Evolutionary conservation across 2,113 vertebrate genomes (phyloP).

Genomic region (Dinomys branickii): DNA sequence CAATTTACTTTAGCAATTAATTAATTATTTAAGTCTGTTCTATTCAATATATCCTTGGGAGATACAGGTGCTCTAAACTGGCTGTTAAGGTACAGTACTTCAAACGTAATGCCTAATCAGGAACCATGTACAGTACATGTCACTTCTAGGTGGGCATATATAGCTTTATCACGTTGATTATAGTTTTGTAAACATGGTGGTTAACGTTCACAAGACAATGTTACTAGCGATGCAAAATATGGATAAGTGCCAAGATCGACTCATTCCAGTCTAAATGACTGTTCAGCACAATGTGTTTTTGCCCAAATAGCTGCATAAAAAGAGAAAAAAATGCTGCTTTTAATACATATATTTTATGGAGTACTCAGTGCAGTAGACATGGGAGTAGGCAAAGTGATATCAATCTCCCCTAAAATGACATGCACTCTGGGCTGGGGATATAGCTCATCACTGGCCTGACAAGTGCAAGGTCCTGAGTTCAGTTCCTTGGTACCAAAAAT

Average conservation of each 20-base stretch:
- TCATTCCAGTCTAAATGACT: not conserved
- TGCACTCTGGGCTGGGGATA: not conserved
- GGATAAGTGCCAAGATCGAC: not conserved
- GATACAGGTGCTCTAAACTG: not conserved
- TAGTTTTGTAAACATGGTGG: not conserved
- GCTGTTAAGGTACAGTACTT: not conserved
- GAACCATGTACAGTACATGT: not conserved
- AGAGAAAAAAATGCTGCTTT: not conserved
- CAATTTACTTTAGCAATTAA: constrained; percentile 7
- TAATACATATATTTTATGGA: not conserved
- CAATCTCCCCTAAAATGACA: not conserved
- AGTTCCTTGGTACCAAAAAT: too few relatives aligned
- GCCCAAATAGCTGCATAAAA: not conserved
- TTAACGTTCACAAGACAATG: not conserved
- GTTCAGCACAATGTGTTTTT: not conserved
- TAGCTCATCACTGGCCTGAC: too few relatives aligned
- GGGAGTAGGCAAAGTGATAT: not conserved
- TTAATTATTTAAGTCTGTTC: constrained; percentile 42
- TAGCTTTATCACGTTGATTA: not conserved
- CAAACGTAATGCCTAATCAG: not conserved
- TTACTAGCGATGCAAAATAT: not conserved
- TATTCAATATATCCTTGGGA: constrained; percentile 1
- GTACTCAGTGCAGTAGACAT: not conserved
- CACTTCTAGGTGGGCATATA: not conserved
- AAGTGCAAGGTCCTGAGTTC: too few relatives aligned